A percentile compares a stretch with the other conserved stretches of the same genome.
Conservation (phyloP, 2,113 vertebrate species). For the Rhabdornis inornatus region DNA sequence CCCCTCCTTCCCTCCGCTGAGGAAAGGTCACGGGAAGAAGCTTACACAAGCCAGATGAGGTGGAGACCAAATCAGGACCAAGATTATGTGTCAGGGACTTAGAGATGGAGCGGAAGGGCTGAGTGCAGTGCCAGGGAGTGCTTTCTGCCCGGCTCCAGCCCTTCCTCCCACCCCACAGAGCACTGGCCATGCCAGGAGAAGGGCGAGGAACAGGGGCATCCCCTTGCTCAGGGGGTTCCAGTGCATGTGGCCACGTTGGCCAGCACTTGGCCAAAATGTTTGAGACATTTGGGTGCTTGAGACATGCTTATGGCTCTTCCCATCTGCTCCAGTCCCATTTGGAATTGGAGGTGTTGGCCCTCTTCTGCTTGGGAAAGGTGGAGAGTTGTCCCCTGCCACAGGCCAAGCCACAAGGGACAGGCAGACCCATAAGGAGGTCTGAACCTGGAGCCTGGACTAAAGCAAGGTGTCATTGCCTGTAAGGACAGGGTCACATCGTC, state of each 20-base stretch:
- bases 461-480: rapidly evolving
- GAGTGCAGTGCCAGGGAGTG: neutral
- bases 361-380: rapidly evolving
- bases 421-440: rapidly evolving
- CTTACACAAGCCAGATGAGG: conserved; percentile 40
- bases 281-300: neutral
- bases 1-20: neutral
- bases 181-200: neutral
- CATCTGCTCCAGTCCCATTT: neutral
- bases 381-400: neutral
- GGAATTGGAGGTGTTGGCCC: neutral
- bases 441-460: neutral
- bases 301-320: neutral
- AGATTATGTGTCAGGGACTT: conserved; percentile 60
- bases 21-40: conserved; percentile 65
- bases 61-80: conserved; percentile 59
- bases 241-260: neutral
- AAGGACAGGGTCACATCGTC: neutral
- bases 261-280: neutral
- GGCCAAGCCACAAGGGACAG: neutral
- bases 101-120: neutral
- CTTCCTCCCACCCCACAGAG: conserved; percentile 14
- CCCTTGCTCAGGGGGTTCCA: neutral
- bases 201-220: neutral
- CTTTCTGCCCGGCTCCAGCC: conserved; percentile 18